Percentiles rank a stretch among this genome's conserved stretches.
Evolutionary conservation across 2,888 invertebrate genomes (phyloP).

Genomic region (Apocheima hispidaria): DNA sequence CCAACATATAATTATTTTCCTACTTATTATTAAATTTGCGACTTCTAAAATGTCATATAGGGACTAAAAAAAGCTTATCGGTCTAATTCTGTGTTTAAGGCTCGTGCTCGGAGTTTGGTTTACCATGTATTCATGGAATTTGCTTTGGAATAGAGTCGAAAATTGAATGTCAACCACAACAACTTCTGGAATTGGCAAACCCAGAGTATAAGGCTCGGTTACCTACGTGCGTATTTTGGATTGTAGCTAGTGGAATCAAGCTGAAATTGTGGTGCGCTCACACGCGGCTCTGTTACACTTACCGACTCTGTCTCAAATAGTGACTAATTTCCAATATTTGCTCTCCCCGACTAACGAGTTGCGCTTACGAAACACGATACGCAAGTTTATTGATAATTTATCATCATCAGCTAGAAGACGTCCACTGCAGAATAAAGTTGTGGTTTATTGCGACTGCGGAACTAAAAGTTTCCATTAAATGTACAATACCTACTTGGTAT

Average conservation of each 20-base stretch:
- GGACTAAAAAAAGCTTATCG: too few relatives aligned
- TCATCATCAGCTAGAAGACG: too few relatives aligned
- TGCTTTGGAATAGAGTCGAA: not conserved
- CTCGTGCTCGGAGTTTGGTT: too few relatives aligned
- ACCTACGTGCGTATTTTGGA: conserved; percentile 1
- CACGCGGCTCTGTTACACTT: conserved; percentile 35
- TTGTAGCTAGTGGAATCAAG: conserved; percentile 1
- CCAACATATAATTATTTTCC: too few relatives aligned
- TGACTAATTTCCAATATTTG: conserved; percentile 63
- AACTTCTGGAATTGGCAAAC: conserved; percentile 6
- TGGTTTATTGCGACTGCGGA: conserved; percentile 17
- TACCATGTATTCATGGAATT: not conserved
- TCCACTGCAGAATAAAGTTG: too few relatives aligned
- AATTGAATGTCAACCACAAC: conserved; percentile 2
- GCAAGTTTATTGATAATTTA: conserved; percentile 53
- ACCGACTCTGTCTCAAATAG: conserved; percentile 55
- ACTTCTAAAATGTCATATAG: too few relatives aligned
- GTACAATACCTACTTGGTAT: too few relatives aligned
- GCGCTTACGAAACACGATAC: conserved; percentile 51
- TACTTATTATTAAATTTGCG: too few relatives aligned
- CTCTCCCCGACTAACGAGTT: conserved; percentile 51
- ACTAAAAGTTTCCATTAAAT: not conserved
- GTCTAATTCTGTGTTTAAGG: too few relatives aligned
- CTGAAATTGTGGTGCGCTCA: conserved; percentile 10
- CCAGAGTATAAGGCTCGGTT: conserved; percentile 3